Evolutionary conservation across 2,797 vertebrate species (phyloP).

Genomic region (Amblyraja radiata): DNA sequence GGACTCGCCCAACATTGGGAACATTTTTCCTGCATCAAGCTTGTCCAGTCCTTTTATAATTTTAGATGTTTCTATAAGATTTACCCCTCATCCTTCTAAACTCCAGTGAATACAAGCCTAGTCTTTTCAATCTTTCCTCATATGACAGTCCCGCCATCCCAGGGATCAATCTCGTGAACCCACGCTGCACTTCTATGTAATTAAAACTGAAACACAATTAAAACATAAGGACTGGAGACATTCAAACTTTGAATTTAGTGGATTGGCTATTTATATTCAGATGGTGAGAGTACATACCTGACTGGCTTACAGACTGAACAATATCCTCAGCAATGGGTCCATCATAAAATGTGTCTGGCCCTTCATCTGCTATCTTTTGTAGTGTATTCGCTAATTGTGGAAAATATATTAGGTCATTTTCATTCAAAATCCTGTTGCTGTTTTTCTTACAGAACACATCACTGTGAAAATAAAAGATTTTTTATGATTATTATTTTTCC

Average conservation of each 20-base stretch:
- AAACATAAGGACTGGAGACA: not conserved
- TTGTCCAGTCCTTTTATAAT: too few species aligned
- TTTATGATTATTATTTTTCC: not conserved
- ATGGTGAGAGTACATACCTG: not conserved
- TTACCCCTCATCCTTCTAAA: too few species aligned
- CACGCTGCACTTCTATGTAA: not conserved
- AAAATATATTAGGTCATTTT: slow-evolving; percentile 15
- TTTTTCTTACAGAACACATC: slow-evolving; percentile 9
- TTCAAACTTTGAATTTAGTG: not conserved
- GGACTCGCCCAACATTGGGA: too few species aligned
- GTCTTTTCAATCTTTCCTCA: too few species aligned
- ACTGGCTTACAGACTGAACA: not conserved
- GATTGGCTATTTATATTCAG: not conserved
- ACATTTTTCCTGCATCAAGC: too few species aligned
- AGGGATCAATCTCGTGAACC: too few species aligned
- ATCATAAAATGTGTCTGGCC: slow-evolving; percentile 13
- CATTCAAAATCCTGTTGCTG: not conserved
- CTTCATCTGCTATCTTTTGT: slow-evolving; percentile 16
- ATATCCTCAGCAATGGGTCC: slow-evolving; percentile 14
- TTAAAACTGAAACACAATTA: too few species aligned
- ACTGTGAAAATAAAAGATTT: not conserved
- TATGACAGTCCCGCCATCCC: too few species aligned
- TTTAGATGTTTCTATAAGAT: too few species aligned
- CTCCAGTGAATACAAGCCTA: too few species aligned
- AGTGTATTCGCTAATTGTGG: slow-evolving; percentile 16